These are phyloP conservation scores for Pelmatolapia mariae DNA, from an alignment of 2,113 vertebrate species.

Conservation along the genomic window DNA sequence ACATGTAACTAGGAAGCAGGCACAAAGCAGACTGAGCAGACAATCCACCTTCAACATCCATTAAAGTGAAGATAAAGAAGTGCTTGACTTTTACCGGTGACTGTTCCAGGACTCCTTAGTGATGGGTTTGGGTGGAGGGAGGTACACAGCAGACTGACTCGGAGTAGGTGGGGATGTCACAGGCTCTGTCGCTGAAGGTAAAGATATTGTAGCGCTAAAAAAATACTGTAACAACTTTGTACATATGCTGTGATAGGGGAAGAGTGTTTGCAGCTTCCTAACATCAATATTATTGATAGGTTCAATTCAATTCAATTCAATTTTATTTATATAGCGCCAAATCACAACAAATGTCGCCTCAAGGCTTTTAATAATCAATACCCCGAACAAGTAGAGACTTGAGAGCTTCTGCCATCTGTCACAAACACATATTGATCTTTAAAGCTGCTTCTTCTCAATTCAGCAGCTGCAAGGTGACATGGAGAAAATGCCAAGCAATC, in stretches of 20 bases:
- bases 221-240: background rate
- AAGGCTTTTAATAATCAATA: slow-evolving; percentile 5
- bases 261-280: background rate
- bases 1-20: slow-evolving; percentile 36
- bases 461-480: background rate
- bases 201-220: background rate
- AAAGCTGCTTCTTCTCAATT: background rate
- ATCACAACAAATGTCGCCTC: too few relatives aligned
- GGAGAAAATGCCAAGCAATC: background rate
- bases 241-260: background rate
- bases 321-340: too few relatives aligned
- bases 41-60: background rate
- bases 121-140: slow-evolving; percentile 1
- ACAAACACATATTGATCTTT: slow-evolving; percentile 22
- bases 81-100: slow-evolving; percentile 5
- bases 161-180: background rate
- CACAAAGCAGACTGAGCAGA: background rate
- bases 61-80: background rate
- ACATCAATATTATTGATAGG: background rate
- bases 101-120: background rate
- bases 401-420: background rate
- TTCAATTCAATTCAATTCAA: too few relatives aligned
- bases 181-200: background rate
- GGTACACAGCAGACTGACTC: background rate
- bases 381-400: background rate